Evolutionary conservation across 2,113 vertebrate genomes (phyloP).

Genomic region (Agelaius tricolor): DNA sequence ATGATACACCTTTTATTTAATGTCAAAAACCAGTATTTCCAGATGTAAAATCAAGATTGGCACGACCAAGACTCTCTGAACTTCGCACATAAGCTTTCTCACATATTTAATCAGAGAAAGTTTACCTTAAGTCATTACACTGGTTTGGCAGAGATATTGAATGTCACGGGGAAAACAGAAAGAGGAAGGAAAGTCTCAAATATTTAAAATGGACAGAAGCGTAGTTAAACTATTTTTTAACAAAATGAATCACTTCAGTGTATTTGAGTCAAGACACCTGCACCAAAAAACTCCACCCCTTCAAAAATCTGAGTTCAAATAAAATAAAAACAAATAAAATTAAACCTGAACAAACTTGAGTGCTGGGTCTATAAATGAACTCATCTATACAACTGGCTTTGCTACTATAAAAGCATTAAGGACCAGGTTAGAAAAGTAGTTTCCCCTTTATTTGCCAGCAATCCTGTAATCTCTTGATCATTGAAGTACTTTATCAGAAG

Average conservation of each 20-base stretch:
- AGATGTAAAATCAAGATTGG: slow-evolving; percentile 19
- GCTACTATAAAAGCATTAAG: neutral
- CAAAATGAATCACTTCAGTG: neutral
- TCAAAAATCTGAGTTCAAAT: neutral
- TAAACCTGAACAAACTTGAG: neutral
- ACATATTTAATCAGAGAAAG: slow-evolving; percentile 58
- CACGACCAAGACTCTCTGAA: neutral
- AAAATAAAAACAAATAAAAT: neutral
- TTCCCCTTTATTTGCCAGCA: neutral
- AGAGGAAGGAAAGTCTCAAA: neutral
- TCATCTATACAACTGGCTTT: neutral
- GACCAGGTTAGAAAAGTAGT: neutral
- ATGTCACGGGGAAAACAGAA: neutral
- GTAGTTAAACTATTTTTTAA: neutral
- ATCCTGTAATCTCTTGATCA: neutral
- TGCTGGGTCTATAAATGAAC: neutral
- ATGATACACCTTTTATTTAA: neutral
- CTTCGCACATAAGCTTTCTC: slow-evolving; percentile 46
- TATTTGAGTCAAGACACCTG: neutral
- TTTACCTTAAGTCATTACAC: slow-evolving; percentile 11
- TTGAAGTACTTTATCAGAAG: neutral
- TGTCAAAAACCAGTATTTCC: slow-evolving; percentile 42
- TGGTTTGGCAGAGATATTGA: slow-evolving; percentile 35
- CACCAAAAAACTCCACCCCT: neutral
- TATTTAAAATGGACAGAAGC: neutral